A percentile compares a stretch with the other conserved stretches of the same genome.
These are phyloP conservation scores for Drosophila phalerata DNA, from an alignment of 2,888 invertebrate species.

Conservation along the genomic window DNA sequence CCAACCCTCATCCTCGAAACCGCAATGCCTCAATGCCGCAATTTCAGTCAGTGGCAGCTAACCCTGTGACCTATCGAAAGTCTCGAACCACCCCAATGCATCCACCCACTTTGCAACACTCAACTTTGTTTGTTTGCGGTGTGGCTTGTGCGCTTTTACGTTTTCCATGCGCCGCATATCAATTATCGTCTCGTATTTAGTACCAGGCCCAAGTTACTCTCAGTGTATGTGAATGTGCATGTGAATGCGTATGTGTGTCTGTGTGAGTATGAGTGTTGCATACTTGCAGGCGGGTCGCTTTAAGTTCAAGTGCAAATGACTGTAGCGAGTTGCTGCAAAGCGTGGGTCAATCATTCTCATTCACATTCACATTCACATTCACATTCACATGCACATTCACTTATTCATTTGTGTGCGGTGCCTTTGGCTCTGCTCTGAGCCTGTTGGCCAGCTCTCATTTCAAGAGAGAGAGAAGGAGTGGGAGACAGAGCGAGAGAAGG, in stretches of 20 bases:
- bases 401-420: conserved; percentile 23
- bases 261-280: conserved; percentile 38
- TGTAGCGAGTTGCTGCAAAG: conserved; percentile 17
- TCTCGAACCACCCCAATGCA: background rate
- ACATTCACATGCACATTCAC: conserved; percentile 3
- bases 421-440: conserved; percentile 31
- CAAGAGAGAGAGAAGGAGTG: conserved; percentile 33
- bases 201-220: conserved; percentile 21
- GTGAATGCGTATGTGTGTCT: background rate
- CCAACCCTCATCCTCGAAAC: background rate
- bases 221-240: background rate
- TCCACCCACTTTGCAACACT: conserved; percentile 30
- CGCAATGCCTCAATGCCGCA: background rate
- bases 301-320: conserved; percentile 68
- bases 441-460: conserved; percentile 54
- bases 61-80: conserved; percentile 12
- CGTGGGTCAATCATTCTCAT: conserved; percentile 22
- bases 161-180: conserved; percentile 68
- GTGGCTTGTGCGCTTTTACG: conserved; percentile 68
- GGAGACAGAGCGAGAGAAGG: conserved; percentile 11
- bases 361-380: conserved; percentile 9
- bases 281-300: conserved; percentile 63
- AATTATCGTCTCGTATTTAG: conserved; percentile 76
- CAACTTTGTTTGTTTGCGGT: conserved; percentile 75
- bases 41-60: conserved; percentile 10